These are phyloP conservation scores for Coryphaenoides rupestris DNA, from an alignment of 2,113 vertebrate genomes.

Conservation along the genomic window DNA sequence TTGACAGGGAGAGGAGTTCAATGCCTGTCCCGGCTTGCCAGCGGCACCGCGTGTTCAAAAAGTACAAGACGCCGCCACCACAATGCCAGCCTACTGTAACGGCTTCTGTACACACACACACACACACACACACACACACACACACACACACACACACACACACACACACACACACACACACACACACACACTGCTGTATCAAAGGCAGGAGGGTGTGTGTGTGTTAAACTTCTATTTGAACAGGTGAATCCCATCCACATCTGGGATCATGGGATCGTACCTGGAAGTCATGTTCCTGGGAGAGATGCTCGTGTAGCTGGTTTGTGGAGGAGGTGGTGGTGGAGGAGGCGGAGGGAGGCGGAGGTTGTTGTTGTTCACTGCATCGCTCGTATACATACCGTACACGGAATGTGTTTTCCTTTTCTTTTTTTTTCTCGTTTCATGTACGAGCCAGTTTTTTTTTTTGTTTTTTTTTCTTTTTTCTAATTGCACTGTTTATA, in stretches of 20 bases:
- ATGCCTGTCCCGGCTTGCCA: slow-evolving; percentile 71
- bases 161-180: slow-evolving; percentile 16
- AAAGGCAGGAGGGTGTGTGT: slow-evolving; percentile 57
- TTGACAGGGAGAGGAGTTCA: slow-evolving; percentile 70
- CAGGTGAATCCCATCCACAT: slow-evolving; percentile 78
- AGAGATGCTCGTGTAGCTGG: no score
- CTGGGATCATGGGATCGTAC: neutral
- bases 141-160: slow-evolving; percentile 29
- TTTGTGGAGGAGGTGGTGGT: no score
- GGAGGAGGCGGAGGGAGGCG: no score
- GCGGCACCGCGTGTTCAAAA: slow-evolving; percentile 55
- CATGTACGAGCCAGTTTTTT: no score
- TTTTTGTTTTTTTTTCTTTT: no score
- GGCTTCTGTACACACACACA: slow-evolving; percentile 61
- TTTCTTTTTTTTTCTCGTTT: no score
- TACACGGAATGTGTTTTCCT: no score
- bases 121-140: slow-evolving; percentile 66
- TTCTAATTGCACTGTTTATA: no score
- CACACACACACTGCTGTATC: slow-evolving; percentile 49
- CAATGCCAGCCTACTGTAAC: slow-evolving; percentile 67
- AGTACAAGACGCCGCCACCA: slow-evolving; percentile 58
- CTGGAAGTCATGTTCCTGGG: no score
- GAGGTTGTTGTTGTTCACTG: no score
- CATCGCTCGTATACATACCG: no score
- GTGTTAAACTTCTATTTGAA: slow-evolving; percentile 76